Base-by-base conservation (phyloP, 2,888 invertebrate genomes). In the Perizoma flavofasciatum region DNA sequence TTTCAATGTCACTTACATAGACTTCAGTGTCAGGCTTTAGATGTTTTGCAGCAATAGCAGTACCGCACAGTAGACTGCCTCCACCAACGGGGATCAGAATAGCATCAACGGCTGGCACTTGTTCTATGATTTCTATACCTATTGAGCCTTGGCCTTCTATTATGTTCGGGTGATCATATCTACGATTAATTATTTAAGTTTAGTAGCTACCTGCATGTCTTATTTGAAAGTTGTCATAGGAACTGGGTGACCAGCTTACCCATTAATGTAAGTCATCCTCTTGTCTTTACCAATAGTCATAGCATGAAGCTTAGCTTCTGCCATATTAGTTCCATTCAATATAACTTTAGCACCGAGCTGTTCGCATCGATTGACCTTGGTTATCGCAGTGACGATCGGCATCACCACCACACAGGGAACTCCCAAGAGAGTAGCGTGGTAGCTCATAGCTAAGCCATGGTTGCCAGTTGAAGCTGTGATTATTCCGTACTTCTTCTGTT, bases 141-240 rank as follows among this genome's bases (percentile, higher is more conserved):
- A 97, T 93, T 0, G 98, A 97, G 2, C 98, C 98, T 85, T 98
- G 98, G 0, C 98, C 98, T 52, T 98, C 97, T 87, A 99, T 95
- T 46, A 98, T 95, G 77, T 98, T 94, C 0, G 98, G 98, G 82
- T 98, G 97, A 84, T 99, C 98, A 78, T 96, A 98, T 3, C 97
- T 97, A 50, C 5, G n/a, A 9, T 6, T 6, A 37, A 6, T 6
- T 41, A 82, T n/a, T 56, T 22, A 11, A 45, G 11, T 44, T 35
- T 52, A 37, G 37, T 37, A 37, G 37, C 3, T 37, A 4, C 1
- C 7, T 37, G 37, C 11, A 37, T 37, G 7, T 5, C 37, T 37
- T 37, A 10, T 4, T 1, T 37, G 6, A 37, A 37, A 37, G 5
- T 37, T 6, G 7, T 37, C 7, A 37, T 37, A 6, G 22, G 22